Evolutionary conservation across 2,113 vertebrate genomes (phyloP), one percentile per base, ranked within the genome.

Genomic region (Aptenodytes patagonicus): DNA sequence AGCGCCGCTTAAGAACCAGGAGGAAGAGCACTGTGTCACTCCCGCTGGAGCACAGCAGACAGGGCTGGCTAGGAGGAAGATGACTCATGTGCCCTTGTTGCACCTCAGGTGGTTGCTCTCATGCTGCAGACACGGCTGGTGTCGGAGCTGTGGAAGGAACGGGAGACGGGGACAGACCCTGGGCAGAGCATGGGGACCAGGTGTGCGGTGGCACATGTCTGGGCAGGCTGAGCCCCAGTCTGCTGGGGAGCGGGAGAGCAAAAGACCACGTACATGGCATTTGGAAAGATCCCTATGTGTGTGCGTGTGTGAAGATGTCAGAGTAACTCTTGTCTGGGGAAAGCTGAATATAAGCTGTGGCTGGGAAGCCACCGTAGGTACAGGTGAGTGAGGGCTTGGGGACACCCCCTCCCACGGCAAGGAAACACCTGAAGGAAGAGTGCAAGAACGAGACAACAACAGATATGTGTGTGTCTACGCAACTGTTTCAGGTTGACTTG

Each of bases 31-130:
- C 44, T 5, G 66, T 49, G 92, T 82, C 55, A 20, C 75, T 92
- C 57, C 62, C 10, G 4, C 17, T 51, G 47, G 78, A 87, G 83
- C 79, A 11, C 42, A 69, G 91, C 79, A 93, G 83, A 92, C 76
- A 82, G 60, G 32, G 68, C 83, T 87, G 61, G 84, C 88, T 55
- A 44, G 73, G 80, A 96, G 90, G 80, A 57, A 94, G 93, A 96
- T 81, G 58, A 85, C 96, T 95, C 47, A 2, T 4, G 78, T 61
- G 90, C 95, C 93, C 89, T 93, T 73, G 60, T 82, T 95, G 94
- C 64, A 76, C 77, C 85, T 54, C 46, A 62, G 72, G 88, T 73
- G 34, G 62, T 57, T 84, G 90, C 87, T 95, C 61, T 44, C 75
- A 88, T 81, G 77, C 94, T 55, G 57, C 11, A 32, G 95, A 75